These are phyloP conservation scores for Stomatorhinus ivindoensis DNA, from an alignment of 2,113 vertebrate genomes.

Conservation along the genomic window DNA sequence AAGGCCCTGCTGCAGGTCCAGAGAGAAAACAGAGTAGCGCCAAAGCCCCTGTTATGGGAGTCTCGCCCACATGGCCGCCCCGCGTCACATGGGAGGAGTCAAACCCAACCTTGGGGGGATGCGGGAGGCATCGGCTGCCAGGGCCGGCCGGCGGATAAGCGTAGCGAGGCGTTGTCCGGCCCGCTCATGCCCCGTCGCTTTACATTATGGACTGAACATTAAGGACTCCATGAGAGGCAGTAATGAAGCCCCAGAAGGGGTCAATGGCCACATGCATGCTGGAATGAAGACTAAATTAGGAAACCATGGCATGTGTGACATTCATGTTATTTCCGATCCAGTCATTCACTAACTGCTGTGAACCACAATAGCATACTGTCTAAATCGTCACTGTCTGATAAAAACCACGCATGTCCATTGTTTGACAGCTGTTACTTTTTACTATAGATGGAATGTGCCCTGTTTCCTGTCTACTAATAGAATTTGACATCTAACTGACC, in stretches of 20 bases:
- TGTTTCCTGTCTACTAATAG: not conserved
- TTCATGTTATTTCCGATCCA: not conserved
- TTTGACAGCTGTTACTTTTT: not conserved
- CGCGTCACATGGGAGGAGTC: not conserved
- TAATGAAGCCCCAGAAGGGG: not conserved
- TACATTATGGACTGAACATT: not conserved
- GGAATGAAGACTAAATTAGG: not conserved
- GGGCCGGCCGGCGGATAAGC: not conserved
- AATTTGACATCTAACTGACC: not conserved
- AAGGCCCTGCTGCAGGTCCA: conserved; percentile 15
- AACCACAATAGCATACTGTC: not conserved
- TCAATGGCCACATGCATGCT: not conserved
- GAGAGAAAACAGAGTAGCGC: not conserved
- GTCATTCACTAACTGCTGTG: not conserved
- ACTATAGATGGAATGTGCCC: not conserved
- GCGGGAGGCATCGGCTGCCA: not conserved
- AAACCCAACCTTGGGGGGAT: not conserved
- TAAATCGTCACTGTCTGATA: not conserved
- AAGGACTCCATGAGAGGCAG: not conserved
- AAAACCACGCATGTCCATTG: not conserved
- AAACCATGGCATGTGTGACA: not conserved
- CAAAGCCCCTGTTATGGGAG: not conserved
- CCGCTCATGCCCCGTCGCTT: not conserved
- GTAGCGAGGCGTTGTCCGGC: not conserved
- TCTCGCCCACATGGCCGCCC: not conserved